Evolutionary conservation across 2,888 invertebrate genomes (phyloP), one percentile per base, ranked within the genome.

Genomic region (Mesorhabditis sp.): DNA sequence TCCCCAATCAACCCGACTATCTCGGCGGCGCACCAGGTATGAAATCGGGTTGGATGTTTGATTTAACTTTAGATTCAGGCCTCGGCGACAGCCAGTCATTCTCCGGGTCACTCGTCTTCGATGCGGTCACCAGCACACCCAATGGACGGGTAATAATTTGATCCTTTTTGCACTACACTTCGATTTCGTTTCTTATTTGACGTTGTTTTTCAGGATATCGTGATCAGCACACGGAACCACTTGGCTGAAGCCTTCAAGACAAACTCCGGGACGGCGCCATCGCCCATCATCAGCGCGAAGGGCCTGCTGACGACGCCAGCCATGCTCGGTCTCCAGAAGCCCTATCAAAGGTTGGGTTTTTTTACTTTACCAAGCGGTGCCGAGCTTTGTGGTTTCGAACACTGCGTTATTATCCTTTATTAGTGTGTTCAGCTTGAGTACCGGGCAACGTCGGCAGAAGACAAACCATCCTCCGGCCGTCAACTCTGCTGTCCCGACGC

Each of bases 31-130:
- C 58, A n/a, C 58, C 58, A 50, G 58, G 58, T 50, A 50, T 50
- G 10, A 50, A 50, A 50, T 50, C n/a, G 58, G 7, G 7, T 50
- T n/a, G 58, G 58, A n/a, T 50, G n/a, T 50, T 50, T 50, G n/a
- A 50, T 50, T 50, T 50, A 50, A 50, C 58, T 13, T n/a, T n/a
- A 50, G 58, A 50, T 50, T 50, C 58, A n/a, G 58, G 58, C 58
- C 58, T 50, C n/a, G 58, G 58, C 7, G n/a, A 10, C 10, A 50
- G n/a, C 58, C 10, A 50, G 10, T 50, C 58, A 10, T n/a, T 50
- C 58, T 50, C 58, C 7, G 7, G 7, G 58, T 50, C 58, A 50
- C n/a, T 50, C n/a, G n/a, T 28, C 28, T 28, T 50, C n/a, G 58
- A 50, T 10, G n/a, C 58, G 58, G 58, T 50, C 10, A 50, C 58